Conservation (phyloP, 2,888 invertebrate genomes). For the Dicycla oo region DNA sequence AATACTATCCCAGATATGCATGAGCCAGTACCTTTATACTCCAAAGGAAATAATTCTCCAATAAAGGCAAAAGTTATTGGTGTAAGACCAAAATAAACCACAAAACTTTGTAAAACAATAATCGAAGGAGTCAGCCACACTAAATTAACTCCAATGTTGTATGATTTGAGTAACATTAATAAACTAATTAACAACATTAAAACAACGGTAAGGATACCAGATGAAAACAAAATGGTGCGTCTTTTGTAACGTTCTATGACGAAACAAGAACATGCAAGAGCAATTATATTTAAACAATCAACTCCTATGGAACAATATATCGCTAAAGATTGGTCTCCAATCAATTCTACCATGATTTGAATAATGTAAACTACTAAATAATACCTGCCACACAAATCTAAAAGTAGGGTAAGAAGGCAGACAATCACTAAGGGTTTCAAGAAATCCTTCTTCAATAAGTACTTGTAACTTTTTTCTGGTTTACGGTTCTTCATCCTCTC, state of each 20-base stretch:
- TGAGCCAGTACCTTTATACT: constrained; percentile 70
- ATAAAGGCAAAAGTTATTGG: constrained; percentile 68
- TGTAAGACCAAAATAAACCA: constrained; percentile 67
- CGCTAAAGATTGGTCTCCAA: constrained; percentile 66
- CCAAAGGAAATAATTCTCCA: constrained; percentile 74
- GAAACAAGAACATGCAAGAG: constrained; percentile 64
- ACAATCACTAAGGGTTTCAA: constrained; percentile 68
- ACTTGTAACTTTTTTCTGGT: constrained; percentile 42
- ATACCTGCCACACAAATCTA: constrained; percentile 72
- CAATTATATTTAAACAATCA: constrained; percentile 67
- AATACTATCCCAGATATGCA: constrained; percentile 69
- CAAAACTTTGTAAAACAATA: constrained; percentile 67
- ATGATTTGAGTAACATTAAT: constrained; percentile 61
- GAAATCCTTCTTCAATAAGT: constrained; percentile 67
- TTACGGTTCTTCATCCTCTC: constrained; percentile 36
- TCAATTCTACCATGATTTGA: constrained; percentile 70
- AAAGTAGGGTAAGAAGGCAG: constrained; percentile 63
- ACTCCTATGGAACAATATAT: constrained; percentile 70
- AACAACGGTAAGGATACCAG: constrained; percentile 61
- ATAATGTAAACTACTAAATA: constrained; percentile 70
- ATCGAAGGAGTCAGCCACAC: constrained; percentile 68
- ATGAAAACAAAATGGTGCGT: constrained; percentile 68
- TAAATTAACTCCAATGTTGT: constrained; percentile 12
- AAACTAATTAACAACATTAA: constrained; percentile 69
- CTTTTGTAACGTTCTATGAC: constrained; percentile 67